Percentiles rank a stretch among this genome's conserved stretches.
Conservation (phyloP, 1,140 invertebrate species). For the Cyphomyrmex costatus region DNA sequence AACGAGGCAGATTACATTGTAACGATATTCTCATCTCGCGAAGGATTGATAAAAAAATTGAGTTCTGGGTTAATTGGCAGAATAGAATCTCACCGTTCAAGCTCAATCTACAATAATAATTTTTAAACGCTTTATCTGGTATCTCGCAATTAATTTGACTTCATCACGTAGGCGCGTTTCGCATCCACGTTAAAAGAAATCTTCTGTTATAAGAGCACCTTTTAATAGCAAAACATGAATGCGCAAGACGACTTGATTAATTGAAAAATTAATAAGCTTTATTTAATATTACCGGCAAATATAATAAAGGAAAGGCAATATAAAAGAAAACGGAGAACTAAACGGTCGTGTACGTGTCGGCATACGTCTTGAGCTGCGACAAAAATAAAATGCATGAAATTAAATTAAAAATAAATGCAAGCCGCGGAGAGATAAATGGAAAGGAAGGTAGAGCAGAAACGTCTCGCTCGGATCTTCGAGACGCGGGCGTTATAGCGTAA, state of each 20-base stretch:
- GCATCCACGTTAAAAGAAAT: background rate
- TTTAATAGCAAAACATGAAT: background rate
- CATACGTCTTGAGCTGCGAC: constrained; percentile 7
- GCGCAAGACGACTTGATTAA: too few relatives aligned
- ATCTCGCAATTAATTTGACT: constrained; percentile 24
- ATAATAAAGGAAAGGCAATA: background rate
- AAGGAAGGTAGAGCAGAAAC: constrained; percentile 60
- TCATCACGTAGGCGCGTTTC: background rate
- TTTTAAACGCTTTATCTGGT: background rate
- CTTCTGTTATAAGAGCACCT: background rate
- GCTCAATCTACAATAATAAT: constrained; percentile 22
- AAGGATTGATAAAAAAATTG: constrained; percentile 15
- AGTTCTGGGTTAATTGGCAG: constrained; percentile 21
- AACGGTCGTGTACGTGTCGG: constrained; percentile 5
- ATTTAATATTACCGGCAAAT: background rate
- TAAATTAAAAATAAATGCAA: constrained; percentile 62
- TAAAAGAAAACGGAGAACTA: constrained; percentile 1
- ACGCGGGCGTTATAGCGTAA: constrained; percentile 4
- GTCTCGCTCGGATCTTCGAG: constrained; percentile 12
- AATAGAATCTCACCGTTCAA: background rate
- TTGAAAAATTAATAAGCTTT: constrained; percentile 1
- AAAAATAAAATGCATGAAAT: constrained; percentile 48
- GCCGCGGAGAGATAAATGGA: constrained; percentile 59
- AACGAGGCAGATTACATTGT: constrained; percentile 10
- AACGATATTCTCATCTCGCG: constrained; percentile 30